Base-by-base conservation (phyloP, 2,888 invertebrate species). In the Tryphoninae sp. region DNA sequence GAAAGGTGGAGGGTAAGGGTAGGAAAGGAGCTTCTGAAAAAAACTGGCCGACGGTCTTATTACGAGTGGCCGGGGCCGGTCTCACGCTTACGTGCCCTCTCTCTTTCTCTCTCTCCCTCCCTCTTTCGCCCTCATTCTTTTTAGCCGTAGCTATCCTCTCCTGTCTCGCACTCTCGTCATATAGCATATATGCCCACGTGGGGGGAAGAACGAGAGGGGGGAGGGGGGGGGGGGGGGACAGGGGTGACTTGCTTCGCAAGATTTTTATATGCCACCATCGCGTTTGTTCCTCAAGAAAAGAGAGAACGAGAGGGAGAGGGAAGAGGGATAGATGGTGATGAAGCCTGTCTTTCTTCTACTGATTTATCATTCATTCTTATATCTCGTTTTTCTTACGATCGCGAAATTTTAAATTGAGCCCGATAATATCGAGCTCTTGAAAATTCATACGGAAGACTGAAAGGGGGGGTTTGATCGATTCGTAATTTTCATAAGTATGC, bases 41-140 rank as follows among this genome's bases (percentile, higher is more conserved):
- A 91, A 91, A 91, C 91, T 91, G 89, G 91, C 89, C 89, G 90
- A 88, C 91, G 91, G 89, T 91, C 92, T 91, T 91, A 91, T 91
- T 92, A 92, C 92, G 88, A 89, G 88, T 84, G 80, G 82, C 87
- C 86, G 84, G 87, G 88, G 88, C 87, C 88, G 90, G 87, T 90
- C 91, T 90, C 91, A 90, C 91, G 90, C 90, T 90, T 88, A 86
- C 87, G 85, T 85, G 84, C 87, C 83, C 87, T 84, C 84, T 83
- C 83, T 83, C 72, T 80, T 58, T 80, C 73, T 68, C 68, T 75
- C 71, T 19, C 19, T 19, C 19, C 42, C 58, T 33, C 61, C 61
- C 67, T 68, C 51, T 55, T 67, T 65, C 58, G 51, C 65, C 73
- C 65, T 59, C 61, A 59, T 73, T 79, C 74, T 62, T 62, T 77